Base-by-base conservation (phyloP, 2,797 vertebrate genomes). In the Gastrophryne carolinensis region DNA sequence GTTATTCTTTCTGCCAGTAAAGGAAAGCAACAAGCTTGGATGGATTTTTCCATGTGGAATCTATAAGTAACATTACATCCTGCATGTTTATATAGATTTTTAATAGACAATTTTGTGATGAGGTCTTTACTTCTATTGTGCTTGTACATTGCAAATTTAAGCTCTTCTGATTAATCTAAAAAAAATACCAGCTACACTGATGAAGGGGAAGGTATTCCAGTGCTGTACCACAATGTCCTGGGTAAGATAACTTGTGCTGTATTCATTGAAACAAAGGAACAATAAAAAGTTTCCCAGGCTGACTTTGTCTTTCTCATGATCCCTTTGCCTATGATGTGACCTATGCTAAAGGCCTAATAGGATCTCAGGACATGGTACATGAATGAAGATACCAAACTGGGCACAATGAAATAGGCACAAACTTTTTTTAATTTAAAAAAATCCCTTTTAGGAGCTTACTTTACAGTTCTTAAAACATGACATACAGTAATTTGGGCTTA, bases 381-480 rank as follows among this genome's bases (percentile, higher is more conserved):
- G 39, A 44, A 44, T 54, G 52, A 54, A 29, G 13, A 29, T 12
- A 37, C 34, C 17, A 13, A 53, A 15, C 30, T 26, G 30, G 13
- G 8, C 23, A 35, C 47, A 9, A n/a, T 50, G 27, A 3, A 35
- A n/a, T 10, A n/a, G 32, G 27, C 27, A 30, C 2, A 19, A 26
- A 12, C 0, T 52, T 65, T n/a, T 10, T 65, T n/a, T 24, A 64
- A 24, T 23, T 15, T 23, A 35, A 66, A 65, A 41, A 66, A 66
- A 34, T 52, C 52, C 50, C 65, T 49, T 67, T 54, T 23, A 34
- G 49, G 32, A 39, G 54, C 32, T 37, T 54, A 39, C 23, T 21
- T 54, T 53, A 53, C 34, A 67, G 27, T 15, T 34, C 30, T 32
- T 2, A 53, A 52, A 53, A 27, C 64, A 67, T n/a, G 24, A 63